phyloP scores from a whole-genome alignment of 2,113 vertebrate genomes.

The Lates calcarifer region DNA sequence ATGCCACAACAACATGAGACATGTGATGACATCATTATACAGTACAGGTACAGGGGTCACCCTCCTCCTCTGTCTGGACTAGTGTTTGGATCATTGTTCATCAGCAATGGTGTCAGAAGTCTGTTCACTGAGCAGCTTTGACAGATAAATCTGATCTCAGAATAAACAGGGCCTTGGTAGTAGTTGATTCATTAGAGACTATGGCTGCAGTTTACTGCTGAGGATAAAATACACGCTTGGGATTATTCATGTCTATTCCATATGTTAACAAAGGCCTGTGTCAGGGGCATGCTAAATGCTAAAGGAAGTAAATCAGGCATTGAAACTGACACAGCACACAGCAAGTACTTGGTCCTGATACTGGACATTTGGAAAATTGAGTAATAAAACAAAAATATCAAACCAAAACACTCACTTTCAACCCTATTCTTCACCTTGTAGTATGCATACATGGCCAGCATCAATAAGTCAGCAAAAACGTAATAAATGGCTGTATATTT shows the following conservation, averaged over 20 bases:
- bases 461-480: slow-evolving; percentile 89
- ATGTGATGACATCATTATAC: slow-evolving; percentile 26
- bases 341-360: not conserved
- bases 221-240: not conserved
- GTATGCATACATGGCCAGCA: slow-evolving; percentile 90
- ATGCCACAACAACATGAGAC: slow-evolving; percentile 1
- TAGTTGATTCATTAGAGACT: not conserved
- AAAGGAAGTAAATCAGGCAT: not conserved
- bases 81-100: not conserved
- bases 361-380: not conserved
- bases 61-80: slow-evolving; percentile 15
- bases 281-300: not conserved
- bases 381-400: not conserved
- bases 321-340: not conserved
- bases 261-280: not conserved
- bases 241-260: not conserved
- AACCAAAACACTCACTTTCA: slow-evolving; percentile 56
- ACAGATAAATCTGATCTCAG: not conserved
- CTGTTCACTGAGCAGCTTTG: not conserved
- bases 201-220: not conserved
- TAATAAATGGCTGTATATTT: slow-evolving; percentile 95
- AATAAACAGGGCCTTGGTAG: not conserved
- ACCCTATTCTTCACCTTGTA: slow-evolving; percentile 87
- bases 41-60: slow-evolving; percentile 3
- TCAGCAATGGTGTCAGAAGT: not conserved